Base-by-base conservation (phyloP, 2,888 invertebrate genomes). In the Conistra vaccinii region DNA sequence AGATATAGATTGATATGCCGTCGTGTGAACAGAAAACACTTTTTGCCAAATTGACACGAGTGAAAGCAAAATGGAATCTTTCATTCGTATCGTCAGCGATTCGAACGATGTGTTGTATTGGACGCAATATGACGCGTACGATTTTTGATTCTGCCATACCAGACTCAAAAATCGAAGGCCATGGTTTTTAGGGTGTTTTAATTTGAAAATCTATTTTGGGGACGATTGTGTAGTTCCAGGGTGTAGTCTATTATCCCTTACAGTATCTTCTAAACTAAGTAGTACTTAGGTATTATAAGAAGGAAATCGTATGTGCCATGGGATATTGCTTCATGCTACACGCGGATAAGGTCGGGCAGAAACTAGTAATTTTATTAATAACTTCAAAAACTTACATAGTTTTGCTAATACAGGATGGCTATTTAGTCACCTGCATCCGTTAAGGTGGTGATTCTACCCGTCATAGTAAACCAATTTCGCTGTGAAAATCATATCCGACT, bases 41-140 rank as follows among this genome's bases (percentile, higher is more conserved):
- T 83, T 79, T 74, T 60, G 51, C 61, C 69, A 75, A 80, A 75
- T 85, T 69, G 80, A 63, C 80, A 81, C 61, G 42, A 53, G 51
- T 57, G 65, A 5, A 17, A 35, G 29, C 29, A 69, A 71, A 75
- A 67, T 53, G 72, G 69, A 83, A 83, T 67, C 42, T 79, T 67
- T 73, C 67, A 83, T 60, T 61, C 42, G 60, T 68, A 32, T 58
- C n/a, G 55, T 35, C 42, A 35, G 26, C 35, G 32, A 71, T 71
- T 78, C 55, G 23, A 61, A 35, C 51, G n/a, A 65, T 55, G 63
- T 48, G 65, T 14, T 51, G 12, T 67, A 62, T 83, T 73, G 69
- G 45, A 68, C 32, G 45, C 61, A 53, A 66, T 72, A 55, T 66
- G 69, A 39, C 53, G 23, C n/a, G 0, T 72, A 23, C 53, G 23